Evolutionary conservation across 2,113 vertebrate species (phyloP), one percentile per base, ranked within the genome.

Genomic region (Enhydra lutris): DNA sequence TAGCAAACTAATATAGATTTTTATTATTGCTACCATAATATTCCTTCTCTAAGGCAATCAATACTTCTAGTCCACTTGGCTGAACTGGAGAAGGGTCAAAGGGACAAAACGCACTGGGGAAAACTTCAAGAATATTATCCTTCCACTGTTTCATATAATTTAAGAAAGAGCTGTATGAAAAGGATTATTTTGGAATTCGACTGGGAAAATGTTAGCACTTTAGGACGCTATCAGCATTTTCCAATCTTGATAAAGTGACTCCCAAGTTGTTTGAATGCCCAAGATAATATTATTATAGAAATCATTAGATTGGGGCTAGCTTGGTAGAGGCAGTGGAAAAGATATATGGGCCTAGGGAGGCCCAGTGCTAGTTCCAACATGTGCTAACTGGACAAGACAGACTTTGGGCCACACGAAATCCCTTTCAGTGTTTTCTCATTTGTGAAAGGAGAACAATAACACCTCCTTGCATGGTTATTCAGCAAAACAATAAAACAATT

Each of bases 251-350:
- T 20, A 92, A 93, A 95, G 65, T 88, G 26, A 69, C 26, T 55
- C 45, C 39, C 47, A 3, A 4, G 12, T 63, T 81, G 42, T 95
- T 93, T 92, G 95, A 92, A 80, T 95, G n/a, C 26, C 45, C 36
- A 80, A 94, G 67, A 84, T 65, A 94, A 86, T 86, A 96, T 42
- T 91, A 59, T 78, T 69, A 86, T 13, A 91, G 57, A 52, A 97
- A 84, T 21, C 67, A 83, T 79, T 73, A 59, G 67, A 61, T 86
- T 93, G 20, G 14, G 4, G 8, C 76, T 83, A 83, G 7, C 39
- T 94, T 93, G 36, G 45, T 84, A 34, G 52, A 83, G 4, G 9
- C 34, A 89, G 12, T 34, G 0, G 63, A 59, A 94, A 96, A 95
- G 52, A 92, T n/a, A 31, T 47, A 34, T 47, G n/a, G 31, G 13